Base-by-base conservation (phyloP, 2,797 vertebrate species). In the Gallinago stenura region DNA sequence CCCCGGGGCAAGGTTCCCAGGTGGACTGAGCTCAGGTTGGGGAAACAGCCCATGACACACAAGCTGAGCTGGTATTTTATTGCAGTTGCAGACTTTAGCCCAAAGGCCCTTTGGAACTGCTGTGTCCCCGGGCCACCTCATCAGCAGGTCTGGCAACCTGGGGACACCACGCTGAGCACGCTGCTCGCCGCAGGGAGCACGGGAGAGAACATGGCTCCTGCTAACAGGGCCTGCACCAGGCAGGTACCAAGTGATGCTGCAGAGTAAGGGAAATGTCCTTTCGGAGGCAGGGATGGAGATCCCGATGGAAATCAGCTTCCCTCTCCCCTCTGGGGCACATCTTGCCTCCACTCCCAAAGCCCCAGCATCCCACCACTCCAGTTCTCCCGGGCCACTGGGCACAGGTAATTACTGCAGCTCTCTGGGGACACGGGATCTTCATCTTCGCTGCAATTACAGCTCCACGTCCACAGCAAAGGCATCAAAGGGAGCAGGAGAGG, bases 1-100 rank as follows among this genome's bases (percentile, higher is more conserved):
- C 31, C 19, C 0, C 15, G 0, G 46, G 75, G 62, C n/a, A 50
- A 31, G 58, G 56, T 26, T 78, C 50, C 53, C 28, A 0, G 20
- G 0, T 4, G 5, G 37, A 51, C 58, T 68, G 64, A 80, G 24
- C 45, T 25, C 54, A 21, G 65, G 30, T 22, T 10, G 43, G 21
- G 71, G 51, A 80, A 24, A 21, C 3, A 45, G 70, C 45, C 31
- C 0, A 0, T 24, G 56, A 50, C 0, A 0, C 39, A 48, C 53
- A 53, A 87, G 26, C 35, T 33, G 46, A n/a, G 41, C 60, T 28
- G 12, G 6, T 62, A n/a, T 56, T 45, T 35, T 39, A 39, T 22
- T n/a, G 51, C n/a, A 31, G 35, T 65, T 17, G 31, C 1, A 5
- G 56, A n/a, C 39, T 46, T 26, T 24, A 39, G 12, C 45, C 57